Conservation (phyloP, 2,113 vertebrate species). For the Datnioides undecimradiatus region DNA sequence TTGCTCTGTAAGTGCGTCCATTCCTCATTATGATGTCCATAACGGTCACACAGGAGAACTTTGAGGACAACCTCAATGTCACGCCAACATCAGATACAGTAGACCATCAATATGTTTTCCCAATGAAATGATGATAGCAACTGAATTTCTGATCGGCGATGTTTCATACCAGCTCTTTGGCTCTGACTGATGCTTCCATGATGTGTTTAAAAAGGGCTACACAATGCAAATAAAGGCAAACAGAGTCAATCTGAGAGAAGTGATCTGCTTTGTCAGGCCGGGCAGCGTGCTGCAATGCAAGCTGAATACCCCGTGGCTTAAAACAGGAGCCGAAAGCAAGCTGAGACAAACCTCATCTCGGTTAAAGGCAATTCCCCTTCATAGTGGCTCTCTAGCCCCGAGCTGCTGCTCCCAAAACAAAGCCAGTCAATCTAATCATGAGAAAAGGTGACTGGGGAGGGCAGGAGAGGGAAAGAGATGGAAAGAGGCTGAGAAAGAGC, state of each 20-base stretch:
- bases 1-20: constrained; percentile 46
- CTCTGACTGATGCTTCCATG: constrained; percentile 19
- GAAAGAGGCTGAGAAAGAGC: constrained; percentile 25
- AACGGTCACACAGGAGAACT: constrained; percentile 38
- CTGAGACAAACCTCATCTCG: constrained; percentile 71
- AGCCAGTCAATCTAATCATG: constrained; percentile 76
- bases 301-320: constrained; percentile 53
- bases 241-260: constrained; percentile 28
- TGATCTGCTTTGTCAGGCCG: constrained; percentile 41
- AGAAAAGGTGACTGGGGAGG: constrained; percentile 59
- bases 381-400: constrained; percentile 54
- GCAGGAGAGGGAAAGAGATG: constrained; percentile 33
- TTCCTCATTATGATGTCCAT: constrained; percentile 62
- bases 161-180: not conserved
- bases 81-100: constrained; percentile 17
- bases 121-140: not conserved
- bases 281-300: constrained; percentile 21
- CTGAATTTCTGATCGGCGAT: constrained; percentile 20
- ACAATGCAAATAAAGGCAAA: constrained; percentile 50
- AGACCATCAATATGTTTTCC: constrained; percentile 3
- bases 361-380: constrained; percentile 74
- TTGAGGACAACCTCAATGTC: constrained; percentile 58
- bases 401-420: constrained; percentile 70
- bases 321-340: constrained; percentile 56
- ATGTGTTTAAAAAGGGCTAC: constrained; percentile 9